Conservation (phyloP, 1,140 invertebrate species). For the Caenorhabditis briggsae region DNA sequence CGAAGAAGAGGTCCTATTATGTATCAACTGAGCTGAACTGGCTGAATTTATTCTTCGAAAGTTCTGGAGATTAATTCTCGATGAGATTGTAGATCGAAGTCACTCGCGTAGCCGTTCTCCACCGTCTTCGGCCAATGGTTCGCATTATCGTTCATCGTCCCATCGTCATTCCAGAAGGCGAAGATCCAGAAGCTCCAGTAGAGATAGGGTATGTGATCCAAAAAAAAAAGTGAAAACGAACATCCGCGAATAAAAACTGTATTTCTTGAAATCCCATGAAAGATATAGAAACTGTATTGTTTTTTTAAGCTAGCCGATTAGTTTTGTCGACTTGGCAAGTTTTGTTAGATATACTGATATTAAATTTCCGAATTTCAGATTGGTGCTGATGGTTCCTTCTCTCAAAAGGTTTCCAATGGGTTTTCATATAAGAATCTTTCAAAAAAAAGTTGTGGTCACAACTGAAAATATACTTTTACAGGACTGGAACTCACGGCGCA, state of each 20-base stretch:
- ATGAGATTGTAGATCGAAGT: constrained; percentile 52
- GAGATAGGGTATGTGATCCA: constrained; percentile 15
- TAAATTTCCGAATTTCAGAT: constrained; percentile 33
- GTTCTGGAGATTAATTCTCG: constrained; percentile 49
- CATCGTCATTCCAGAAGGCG: constrained; percentile 1
- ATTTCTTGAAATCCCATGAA: no score
- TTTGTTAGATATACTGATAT: background rate
- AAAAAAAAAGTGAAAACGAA: no score
- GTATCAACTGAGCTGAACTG: constrained; percentile 33
- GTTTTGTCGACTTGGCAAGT: no score
- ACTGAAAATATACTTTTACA: background rate
- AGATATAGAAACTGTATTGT: no score
- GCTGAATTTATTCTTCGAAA: constrained; percentile 32
- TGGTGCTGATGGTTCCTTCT: background rate
- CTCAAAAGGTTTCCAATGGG: constrained; percentile 8
- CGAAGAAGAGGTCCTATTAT: constrained; percentile 52
- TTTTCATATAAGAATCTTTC: background rate
- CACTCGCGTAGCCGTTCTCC: constrained; percentile 27
- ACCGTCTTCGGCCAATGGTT: constrained; percentile 21
- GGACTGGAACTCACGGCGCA: background rate
- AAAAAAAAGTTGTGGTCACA: background rate
- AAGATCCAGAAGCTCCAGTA: constrained; percentile 32
- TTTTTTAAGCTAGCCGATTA: no score
- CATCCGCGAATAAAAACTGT: no score
- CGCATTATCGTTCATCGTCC: background rate